Evolutionary conservation across 2,888 invertebrate species (phyloP).

Genomic region (Pheosia tremula): DNA sequence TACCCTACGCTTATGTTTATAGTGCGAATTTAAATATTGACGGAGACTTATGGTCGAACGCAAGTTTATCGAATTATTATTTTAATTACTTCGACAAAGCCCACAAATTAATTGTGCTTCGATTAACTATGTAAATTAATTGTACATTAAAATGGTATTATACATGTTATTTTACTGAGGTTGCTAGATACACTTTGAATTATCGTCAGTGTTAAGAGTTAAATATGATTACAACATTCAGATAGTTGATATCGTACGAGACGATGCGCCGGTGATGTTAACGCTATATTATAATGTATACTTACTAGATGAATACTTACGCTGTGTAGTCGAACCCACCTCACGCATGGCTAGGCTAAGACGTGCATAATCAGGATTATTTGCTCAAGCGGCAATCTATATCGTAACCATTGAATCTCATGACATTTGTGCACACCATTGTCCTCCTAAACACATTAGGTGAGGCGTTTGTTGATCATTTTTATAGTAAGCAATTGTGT

Average conservation of each 20-base stretch:
- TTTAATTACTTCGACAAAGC: conserved; percentile 66
- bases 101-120: conserved; percentile 64
- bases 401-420: conserved; percentile 80
- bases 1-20: conserved; percentile 43
- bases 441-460: conserved; percentile 67
- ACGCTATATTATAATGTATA: conserved; percentile 59
- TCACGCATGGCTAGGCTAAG: conserved; percentile 78
- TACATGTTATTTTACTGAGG: conserved; percentile 77
- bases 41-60: conserved; percentile 55
- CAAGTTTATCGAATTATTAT: conserved; percentile 63
- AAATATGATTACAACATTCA: conserved; percentile 46
- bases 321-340: conserved; percentile 76
- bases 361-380: conserved; percentile 71
- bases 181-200: conserved; percentile 73
- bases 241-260: conserved; percentile 60
- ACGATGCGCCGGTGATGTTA: conserved; percentile 68
- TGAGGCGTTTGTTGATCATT: conserved; percentile 82
- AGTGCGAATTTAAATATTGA: conserved; percentile 47
- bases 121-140: conserved; percentile 76
- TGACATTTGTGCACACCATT: conserved; percentile 73
- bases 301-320: conserved; percentile 56
- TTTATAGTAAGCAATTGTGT: conserved; percentile 83
- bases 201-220: conserved; percentile 65
- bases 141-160: conserved; percentile 73
- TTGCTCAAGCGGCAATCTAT: conserved; percentile 81